phyloP scores from a whole-genome alignment of 2,797 vertebrate species.

The Brachyalestes nurse region DNA sequence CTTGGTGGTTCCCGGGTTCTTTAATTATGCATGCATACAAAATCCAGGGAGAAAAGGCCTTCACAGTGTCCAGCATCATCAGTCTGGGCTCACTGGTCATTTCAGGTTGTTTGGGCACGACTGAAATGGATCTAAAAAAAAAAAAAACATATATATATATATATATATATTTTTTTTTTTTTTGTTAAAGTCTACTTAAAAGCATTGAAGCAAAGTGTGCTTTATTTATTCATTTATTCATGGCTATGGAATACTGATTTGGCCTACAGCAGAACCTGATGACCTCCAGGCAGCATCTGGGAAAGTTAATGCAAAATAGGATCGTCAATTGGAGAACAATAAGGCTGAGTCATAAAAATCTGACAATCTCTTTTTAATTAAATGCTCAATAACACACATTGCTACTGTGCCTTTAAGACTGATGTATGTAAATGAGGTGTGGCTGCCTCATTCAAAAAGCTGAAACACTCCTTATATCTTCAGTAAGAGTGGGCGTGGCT shows the following conservation, averaged over 20 bases:
- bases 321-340: slow-evolving; percentile 1
- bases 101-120: neutral
- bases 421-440: too few relatives aligned
- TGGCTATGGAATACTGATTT: neutral
- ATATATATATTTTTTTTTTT: too few relatives aligned
- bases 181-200: too few relatives aligned
- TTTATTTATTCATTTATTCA: neutral
- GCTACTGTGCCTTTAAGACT: too few relatives aligned
- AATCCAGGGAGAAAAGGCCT: neutral
- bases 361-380: neutral
- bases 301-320: slow-evolving; percentile 35
- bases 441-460: too few relatives aligned
- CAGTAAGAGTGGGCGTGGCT: too few relatives aligned
- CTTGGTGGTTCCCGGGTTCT: slow-evolving; percentile 20
- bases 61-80: neutral
- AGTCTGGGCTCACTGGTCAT: neutral
- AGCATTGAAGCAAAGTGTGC: neutral
- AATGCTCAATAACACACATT: too few relatives aligned
- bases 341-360: neutral
- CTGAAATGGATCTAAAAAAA: neutral
- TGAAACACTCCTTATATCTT: too few relatives aligned
- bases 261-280: neutral
- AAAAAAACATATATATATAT: too few relatives aligned
- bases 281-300: slow-evolving; percentile 53
- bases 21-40: slow-evolving; percentile 35